Evolutionary conservation across 1,140 invertebrate genomes (phyloP).

Genomic region (Chrysoperla carnea): DNA sequence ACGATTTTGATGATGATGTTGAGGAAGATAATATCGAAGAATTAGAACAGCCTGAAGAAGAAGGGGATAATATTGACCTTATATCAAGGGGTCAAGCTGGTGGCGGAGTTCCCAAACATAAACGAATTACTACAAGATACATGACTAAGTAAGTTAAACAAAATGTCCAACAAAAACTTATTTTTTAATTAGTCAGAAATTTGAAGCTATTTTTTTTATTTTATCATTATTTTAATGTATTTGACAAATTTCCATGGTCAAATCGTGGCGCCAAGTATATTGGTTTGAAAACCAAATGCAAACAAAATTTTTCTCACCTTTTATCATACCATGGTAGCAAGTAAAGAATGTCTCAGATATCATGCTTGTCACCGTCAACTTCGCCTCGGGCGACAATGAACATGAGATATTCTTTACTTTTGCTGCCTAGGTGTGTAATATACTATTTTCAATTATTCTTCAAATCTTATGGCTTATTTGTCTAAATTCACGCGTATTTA

Average conservation of each 20-base stretch:
- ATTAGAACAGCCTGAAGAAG: slow-evolving; percentile 41
- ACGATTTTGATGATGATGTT: slow-evolving; percentile 64
- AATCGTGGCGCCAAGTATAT: background rate
- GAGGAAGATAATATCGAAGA: slow-evolving; percentile 67
- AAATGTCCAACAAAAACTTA: no score
- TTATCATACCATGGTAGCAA: no score
- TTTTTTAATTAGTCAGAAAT: background rate
- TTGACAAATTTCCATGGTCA: background rate
- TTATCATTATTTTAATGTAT: background rate
- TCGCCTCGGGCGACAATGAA: no score
- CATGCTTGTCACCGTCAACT: no score
- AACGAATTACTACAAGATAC: slow-evolving; percentile 74
- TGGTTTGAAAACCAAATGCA: no score
- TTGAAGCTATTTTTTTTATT: background rate
- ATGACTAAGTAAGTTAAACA: slow-evolving; percentile 87
- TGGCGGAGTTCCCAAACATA: slow-evolving; percentile 61
- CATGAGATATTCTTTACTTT: no score
- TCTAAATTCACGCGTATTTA: no score
- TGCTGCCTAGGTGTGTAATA: no score
- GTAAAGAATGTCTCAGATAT: no score
- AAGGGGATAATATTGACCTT: slow-evolving; percentile 50
- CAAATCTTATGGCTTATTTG: no score
- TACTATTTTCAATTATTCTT: no score
- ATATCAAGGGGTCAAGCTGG: slow-evolving; percentile 50
- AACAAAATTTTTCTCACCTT: no score